These are phyloP conservation scores for Orchesellides sinensis DNA, from an alignment of 2,888 invertebrate genomes.

Conservation along the genomic window DNA sequence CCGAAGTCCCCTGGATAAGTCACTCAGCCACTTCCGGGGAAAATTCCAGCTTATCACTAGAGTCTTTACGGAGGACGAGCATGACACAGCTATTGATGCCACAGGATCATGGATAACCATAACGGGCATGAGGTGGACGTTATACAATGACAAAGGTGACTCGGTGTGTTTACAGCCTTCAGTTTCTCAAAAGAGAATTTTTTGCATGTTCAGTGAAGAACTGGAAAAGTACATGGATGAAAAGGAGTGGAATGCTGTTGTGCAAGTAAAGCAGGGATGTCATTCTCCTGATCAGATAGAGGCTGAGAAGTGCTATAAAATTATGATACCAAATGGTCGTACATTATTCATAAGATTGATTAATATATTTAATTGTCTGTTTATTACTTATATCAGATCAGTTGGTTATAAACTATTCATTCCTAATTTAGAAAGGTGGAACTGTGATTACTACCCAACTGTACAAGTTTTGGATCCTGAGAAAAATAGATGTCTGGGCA, in stretches of 20 bases:
- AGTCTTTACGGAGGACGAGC: slow-evolving; percentile 26
- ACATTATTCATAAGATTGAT: too few species aligned
- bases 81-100: slow-evolving; percentile 31
- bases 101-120: slow-evolving; percentile 60
- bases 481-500: too few species aligned
- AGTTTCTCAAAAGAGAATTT: not conserved
- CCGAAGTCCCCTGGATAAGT: slow-evolving; percentile 54
- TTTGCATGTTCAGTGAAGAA: slow-evolving; percentile 34
- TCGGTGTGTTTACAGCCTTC: slow-evolving; percentile 49
- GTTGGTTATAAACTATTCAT: too few species aligned
- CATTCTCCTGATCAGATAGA: slow-evolving; percentile 9
- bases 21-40: slow-evolving; percentile 54
- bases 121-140: slow-evolving; percentile 56
- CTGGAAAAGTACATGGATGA: not conserved
- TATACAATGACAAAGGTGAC: slow-evolving; percentile 50
- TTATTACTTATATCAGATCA: too few species aligned
- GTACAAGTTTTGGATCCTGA: too few species aligned
- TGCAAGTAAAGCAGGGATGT: slow-evolving; percentile 54
- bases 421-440: too few species aligned
- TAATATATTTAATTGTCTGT: too few species aligned
- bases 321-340: slow-evolving; percentile 29
- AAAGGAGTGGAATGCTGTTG: slow-evolving; percentile 42
- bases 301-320: slow-evolving; percentile 43
- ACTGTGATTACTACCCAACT: not conserved
- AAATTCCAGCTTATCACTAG: slow-evolving; percentile 33